Evolutionary conservation across 2,113 vertebrate species (phyloP).

Genomic region (Artemisiospiza belli): DNA sequence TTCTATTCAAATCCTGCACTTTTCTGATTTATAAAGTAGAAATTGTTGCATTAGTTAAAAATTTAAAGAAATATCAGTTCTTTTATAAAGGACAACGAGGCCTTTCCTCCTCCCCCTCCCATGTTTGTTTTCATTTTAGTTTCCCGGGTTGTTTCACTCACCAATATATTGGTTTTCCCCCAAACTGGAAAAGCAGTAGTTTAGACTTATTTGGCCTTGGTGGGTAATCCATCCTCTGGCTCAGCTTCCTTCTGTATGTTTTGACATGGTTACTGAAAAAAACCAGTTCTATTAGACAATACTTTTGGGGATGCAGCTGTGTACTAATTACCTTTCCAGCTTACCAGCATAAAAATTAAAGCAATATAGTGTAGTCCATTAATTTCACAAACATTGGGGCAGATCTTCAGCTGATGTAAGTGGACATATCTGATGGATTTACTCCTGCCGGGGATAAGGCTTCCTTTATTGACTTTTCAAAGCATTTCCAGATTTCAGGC

Average conservation of each 20-base stretch:
- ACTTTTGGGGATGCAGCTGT: slow-evolving; percentile 8
- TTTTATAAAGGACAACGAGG: neutral
- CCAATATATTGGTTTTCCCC: neutral
- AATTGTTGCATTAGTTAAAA: neutral
- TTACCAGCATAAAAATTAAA: slow-evolving; percentile 14
- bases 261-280: neutral
- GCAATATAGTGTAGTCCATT: slow-evolving; percentile 1
- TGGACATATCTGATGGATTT: neutral
- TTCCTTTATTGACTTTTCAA: slow-evolving; percentile 23
- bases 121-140: neutral
- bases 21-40: neutral
- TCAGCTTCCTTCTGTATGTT: neutral
- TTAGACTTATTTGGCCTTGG: neutral
- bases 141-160: neutral
- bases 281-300: neutral
- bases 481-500: slow-evolving; percentile 23
- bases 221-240: neutral
- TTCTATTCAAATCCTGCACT: neutral
- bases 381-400: neutral
- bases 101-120: neutral
- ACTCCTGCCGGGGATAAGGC: neutral
- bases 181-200: neutral
- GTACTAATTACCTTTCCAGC: slow-evolving; percentile 23
- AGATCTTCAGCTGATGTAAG: neutral
- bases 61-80: neutral